Evolutionary conservation across 2,113 vertebrate genomes (phyloP), one percentile per base, ranked within the genome.

Genomic region (Leiothrix lutea): DNA sequence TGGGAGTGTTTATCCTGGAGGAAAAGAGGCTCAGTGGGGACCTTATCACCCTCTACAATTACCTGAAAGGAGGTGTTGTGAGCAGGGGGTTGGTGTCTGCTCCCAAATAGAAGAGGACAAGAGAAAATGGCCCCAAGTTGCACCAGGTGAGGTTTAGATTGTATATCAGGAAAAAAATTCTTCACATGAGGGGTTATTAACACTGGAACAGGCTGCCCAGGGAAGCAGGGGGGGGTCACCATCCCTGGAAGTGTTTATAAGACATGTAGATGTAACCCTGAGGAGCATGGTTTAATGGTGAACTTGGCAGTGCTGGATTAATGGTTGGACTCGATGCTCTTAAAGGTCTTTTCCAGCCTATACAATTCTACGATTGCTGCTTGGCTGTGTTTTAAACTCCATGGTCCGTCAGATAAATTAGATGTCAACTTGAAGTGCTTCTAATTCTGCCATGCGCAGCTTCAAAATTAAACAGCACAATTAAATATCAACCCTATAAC

Each of bases 11-110:
- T 13, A 25, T 8, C 7, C 35, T 78, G 77, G 40, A 82, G 35
- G 14, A 86, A 26, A 81, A 40, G 28, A 60, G 12, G 23, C 21
- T 82, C 28, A 38, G 12, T 5, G 36, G 14, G 29, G 25, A 38
- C 25, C 8, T 33, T 22, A 7, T 29, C 3, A 7, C 6, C 29
- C 24, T 25, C 12, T 21, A 25, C 15, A 61, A 3, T 53, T 38
- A 35, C 12, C 42, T 31, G 33, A 56, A 62, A 62, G 47, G 22
- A 35, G 19, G 5, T 16, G 69, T 11, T 78, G 8, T 5, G 24
- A 38, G 47, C 1, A 16, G 53, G 4, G 11, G 12, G 2, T 14
- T 1, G 0, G 8, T 66, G 26, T 71, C 22, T 50, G 73, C 17
- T 84, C 16, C 45, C 23, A 54, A 9, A 11, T 22, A 25, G 22